Percentiles rank a stretch among this genome's conserved stretches.
phyloP scores from a whole-genome alignment of 2,113 vertebrate species.

The Acrocephalus kingi region DNA sequence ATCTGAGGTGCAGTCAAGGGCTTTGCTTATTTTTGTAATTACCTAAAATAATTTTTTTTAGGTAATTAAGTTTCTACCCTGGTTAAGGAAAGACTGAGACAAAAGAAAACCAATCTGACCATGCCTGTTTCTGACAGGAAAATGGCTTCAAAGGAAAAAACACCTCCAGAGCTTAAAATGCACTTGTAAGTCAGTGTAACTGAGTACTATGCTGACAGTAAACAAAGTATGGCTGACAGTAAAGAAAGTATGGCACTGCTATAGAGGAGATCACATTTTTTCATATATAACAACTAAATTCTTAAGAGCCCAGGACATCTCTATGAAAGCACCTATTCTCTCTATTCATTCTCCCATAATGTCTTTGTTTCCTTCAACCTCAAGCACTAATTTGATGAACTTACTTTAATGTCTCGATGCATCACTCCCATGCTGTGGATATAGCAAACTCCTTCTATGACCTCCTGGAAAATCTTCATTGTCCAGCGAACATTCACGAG shows the following conservation, averaged over 20 bases:
- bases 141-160: not conserved
- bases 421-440: conserved; percentile 93
- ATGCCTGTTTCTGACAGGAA: not conserved
- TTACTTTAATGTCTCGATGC: conserved; percentile 96
- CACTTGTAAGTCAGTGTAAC: not conserved
- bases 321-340: not conserved
- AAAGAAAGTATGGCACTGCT: not conserved
- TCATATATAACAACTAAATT: not conserved
- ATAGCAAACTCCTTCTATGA: conserved; percentile 90
- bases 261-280: not conserved
- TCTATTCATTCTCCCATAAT: not conserved
- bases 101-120: not conserved
- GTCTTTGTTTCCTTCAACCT: not conserved
- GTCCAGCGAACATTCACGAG: conserved; percentile 77
- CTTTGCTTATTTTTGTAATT: not conserved
- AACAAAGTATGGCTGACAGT: not conserved
- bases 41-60: not conserved
- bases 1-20: not conserved
- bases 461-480: conserved; percentile 81
- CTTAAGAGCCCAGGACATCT: not conserved
- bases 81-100: not conserved
- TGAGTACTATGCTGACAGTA: not conserved
- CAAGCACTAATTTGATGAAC: not conserved
- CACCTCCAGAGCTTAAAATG: not conserved
- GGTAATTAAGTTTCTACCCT: not conserved